A percentile compares a stretch with the other conserved stretches of the same genome.
These are phyloP conservation scores for Sthenelais limicola DNA, from an alignment of 2,888 invertebrate genomes.

Conservation along the genomic window DNA sequence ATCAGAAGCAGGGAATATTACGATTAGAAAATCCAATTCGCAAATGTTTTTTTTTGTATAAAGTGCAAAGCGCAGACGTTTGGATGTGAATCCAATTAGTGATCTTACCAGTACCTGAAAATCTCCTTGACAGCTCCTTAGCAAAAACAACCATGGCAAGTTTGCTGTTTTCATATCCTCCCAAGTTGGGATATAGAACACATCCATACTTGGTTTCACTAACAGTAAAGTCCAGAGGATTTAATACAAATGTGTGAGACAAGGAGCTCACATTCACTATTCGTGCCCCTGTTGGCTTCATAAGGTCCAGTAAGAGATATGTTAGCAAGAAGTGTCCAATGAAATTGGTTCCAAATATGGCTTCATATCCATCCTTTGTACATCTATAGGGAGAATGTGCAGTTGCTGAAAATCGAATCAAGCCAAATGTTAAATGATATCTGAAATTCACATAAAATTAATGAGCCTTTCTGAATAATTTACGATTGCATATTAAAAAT, in stretches of 20 bases:
- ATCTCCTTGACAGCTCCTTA: neutral
- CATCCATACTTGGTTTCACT: neutral
- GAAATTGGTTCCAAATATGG: slow-evolving; percentile 90
- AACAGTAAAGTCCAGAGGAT: neutral
- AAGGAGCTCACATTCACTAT: slow-evolving; percentile 88
- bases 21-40: neutral
- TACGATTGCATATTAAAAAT: too few species aligned
- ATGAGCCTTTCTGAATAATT: too few species aligned
- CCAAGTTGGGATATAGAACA: slow-evolving; percentile 2
- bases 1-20: neutral
- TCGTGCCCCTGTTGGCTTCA: slow-evolving; percentile 74
- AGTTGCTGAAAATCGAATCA: neutral
- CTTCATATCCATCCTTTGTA: slow-evolving; percentile 81
- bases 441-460: too few species aligned
- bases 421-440: too few species aligned
- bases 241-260: neutral
- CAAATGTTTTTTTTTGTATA: neutral
- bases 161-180: slow-evolving; percentile 24
- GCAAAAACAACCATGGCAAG: slow-evolving; percentile 16
- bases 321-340: slow-evolving; percentile 89
- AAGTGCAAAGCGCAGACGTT: too few species aligned
- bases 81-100: neutral
- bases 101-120: neutral
- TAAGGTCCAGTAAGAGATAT: slow-evolving; percentile 82
- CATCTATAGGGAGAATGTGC: neutral